Base-by-base conservation (phyloP, 2,113 vertebrate species). In the Aplodontia rufa region DNA sequence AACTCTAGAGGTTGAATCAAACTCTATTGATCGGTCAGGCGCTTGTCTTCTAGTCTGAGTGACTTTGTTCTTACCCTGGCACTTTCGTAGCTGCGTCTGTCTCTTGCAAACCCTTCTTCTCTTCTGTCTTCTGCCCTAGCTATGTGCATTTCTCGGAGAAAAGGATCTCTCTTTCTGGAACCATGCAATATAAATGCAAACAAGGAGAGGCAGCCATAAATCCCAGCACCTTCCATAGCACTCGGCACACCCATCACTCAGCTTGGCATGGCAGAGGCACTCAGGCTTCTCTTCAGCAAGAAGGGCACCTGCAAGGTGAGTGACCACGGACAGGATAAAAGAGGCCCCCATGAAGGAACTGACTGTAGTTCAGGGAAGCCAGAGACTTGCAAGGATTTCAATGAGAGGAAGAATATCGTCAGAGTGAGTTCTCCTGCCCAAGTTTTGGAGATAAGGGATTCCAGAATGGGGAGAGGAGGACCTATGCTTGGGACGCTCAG, bases 141-240 rank as follows among this genome's bases (percentile, higher is more conserved):
- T 55, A 58, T 12, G n/a, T 35, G 5, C 5, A 9, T 22, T 13
- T 71, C 80, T 84, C 68, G n/a, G 5, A 37, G 64, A 75, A 71
- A 94, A 87, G 30, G 13, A 37, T 66, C 78, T 94, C 19, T 16
- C 66, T 71, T 97, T 90, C 76, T 93, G 84, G 53, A 58, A 42
- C 79, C 55, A 42, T 37, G 37, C 76, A 88, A 94, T 97, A 88
- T 92, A 96, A 97, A 97, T 96, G 95, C 94, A 96, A 97, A 90
- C 87, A 81, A 93, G 72, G 75, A 87, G 74, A 66, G 49, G 32
- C 20, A 28, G 81, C 49, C 5, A 24, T 92, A 92, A 95, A 97
- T 96, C 88, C 89, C 66, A 85, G 68, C 19, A 35, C 71, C n/a
- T 75, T 95, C 71, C 11, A 55, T 81, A 88, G 60, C 32, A 16